A percentile compares a stretch with the other conserved stretches of the same genome.
Conservation (phyloP, 1,140 invertebrate species). For the Octopus sinensis region DNA sequence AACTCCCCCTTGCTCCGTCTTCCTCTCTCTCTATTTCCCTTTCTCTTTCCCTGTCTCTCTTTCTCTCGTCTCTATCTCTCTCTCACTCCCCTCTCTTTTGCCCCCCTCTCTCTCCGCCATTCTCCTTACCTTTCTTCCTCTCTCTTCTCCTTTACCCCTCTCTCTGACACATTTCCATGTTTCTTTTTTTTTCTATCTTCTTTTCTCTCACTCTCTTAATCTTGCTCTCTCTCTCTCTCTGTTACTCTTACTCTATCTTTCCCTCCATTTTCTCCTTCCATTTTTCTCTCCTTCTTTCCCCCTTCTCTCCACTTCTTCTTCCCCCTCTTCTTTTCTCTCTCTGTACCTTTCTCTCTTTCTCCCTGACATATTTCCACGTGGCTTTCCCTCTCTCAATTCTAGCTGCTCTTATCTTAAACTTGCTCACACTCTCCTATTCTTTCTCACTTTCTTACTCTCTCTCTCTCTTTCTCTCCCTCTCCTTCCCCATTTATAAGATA, state of each 20-base stretch:
- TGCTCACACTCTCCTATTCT: background rate
- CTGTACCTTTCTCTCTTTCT: background rate
- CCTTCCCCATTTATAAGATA: background rate
- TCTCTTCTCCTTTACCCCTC: background rate
- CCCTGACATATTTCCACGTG: background rate
- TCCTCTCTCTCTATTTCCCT: background rate
- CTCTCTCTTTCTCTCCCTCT: background rate
- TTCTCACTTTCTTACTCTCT: background rate
- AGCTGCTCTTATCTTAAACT: background rate
- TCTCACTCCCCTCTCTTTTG: background rate
- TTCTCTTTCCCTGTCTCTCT: background rate
- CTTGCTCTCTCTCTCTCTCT: slow-evolving; percentile 3
- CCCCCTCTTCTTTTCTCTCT: slow-evolving; percentile 13
- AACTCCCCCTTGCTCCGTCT: background rate
- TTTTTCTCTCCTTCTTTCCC: slow-evolving; percentile 19
- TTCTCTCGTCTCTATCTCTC: background rate
- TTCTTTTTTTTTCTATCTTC: background rate
- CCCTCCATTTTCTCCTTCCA: slow-evolving; percentile 15
- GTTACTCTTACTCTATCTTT: slow-evolving; percentile 8
- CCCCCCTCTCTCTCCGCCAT: too few species aligned
- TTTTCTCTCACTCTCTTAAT: background rate
- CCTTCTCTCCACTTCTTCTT: slow-evolving; percentile 10
- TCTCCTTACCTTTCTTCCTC: background rate
- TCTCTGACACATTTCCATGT: slow-evolving; percentile 19
- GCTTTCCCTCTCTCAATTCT: background rate